phyloP scores from a whole-genome alignment of 2,113 vertebrate genomes.

The Heloderma charlesbogerti region DNA sequence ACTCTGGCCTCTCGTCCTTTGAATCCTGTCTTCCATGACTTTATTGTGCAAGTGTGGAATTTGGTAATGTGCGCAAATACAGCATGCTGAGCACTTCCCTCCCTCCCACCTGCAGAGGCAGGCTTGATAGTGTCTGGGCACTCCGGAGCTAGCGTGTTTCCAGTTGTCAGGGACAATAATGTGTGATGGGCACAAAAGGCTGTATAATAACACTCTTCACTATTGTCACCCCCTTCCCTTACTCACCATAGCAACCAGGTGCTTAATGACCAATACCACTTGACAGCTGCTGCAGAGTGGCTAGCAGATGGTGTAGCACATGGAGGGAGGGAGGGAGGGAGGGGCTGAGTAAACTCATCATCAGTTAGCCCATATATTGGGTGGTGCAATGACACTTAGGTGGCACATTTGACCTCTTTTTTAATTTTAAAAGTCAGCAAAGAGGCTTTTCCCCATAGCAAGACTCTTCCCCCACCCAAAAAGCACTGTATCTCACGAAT shows the following conservation, averaged over 20 bases:
- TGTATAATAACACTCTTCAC: not conserved
- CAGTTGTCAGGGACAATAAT: not conserved
- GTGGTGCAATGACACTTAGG: not conserved
- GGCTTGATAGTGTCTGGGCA: not conserved
- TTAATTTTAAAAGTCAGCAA: not conserved
- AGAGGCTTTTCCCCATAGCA: not conserved
- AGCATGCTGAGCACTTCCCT: not conserved
- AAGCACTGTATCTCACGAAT: not conserved
- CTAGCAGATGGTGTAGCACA: not conserved
- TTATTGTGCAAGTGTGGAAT: not conserved
- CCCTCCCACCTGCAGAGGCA: not conserved
- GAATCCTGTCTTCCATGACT: not conserved
- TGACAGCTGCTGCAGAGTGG: too few relatives aligned
- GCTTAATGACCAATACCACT: not conserved
- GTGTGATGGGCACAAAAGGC: not conserved
- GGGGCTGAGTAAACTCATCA: not conserved
- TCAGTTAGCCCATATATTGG: not conserved
- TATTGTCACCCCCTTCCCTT: not conserved
- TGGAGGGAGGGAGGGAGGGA: too few relatives aligned
- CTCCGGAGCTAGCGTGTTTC: not conserved
- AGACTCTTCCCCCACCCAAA: not conserved
- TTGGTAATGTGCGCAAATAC: not conserved
- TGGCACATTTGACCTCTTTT: not conserved
- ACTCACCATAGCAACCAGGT: not conserved
- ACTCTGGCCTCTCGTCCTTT: not conserved